These are phyloP conservation scores for Cygnus olor DNA, from an alignment of 2,797 vertebrate species.

Conservation along the genomic window DNA sequence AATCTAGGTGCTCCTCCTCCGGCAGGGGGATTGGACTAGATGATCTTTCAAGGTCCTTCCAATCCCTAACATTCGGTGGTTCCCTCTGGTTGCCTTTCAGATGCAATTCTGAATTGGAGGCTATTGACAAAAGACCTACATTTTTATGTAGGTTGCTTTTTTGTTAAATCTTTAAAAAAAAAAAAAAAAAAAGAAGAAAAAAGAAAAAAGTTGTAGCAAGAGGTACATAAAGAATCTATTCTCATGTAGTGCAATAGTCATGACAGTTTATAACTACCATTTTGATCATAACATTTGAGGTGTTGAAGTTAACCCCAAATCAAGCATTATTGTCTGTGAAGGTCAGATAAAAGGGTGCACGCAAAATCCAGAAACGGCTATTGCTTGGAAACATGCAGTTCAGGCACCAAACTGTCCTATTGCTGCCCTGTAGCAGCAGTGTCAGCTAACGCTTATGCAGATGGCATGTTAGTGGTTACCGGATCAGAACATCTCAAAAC, in stretches of 20 bases:
- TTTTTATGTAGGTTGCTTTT: background rate
- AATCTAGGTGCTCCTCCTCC: too few species aligned
- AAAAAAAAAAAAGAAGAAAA: too few species aligned
- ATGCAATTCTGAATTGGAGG: background rate
- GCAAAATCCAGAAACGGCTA: fast-evolving
- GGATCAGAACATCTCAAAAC: too few species aligned
- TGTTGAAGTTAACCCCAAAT: background rate
- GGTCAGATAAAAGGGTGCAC: background rate
- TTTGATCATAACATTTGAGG: fast-evolving
- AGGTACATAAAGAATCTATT: background rate
- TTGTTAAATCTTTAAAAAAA: background rate
- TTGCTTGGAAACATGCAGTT: background rate
- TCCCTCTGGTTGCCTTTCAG: background rate
- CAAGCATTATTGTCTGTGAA: background rate
- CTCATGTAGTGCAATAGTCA: background rate
- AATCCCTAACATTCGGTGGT: too few species aligned
- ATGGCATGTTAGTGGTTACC: too few species aligned
- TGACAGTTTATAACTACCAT: background rate
- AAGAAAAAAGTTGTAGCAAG: background rate
- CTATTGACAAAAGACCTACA: too few species aligned
- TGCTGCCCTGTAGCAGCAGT: background rate
- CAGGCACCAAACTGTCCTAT: background rate
- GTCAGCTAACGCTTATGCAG: fast-evolving
- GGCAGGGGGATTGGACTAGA: too few species aligned
- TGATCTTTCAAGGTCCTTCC: too few species aligned